phyloP scores from a whole-genome alignment of 2,113 vertebrate genomes.

The Taurulus bubalis region DNA sequence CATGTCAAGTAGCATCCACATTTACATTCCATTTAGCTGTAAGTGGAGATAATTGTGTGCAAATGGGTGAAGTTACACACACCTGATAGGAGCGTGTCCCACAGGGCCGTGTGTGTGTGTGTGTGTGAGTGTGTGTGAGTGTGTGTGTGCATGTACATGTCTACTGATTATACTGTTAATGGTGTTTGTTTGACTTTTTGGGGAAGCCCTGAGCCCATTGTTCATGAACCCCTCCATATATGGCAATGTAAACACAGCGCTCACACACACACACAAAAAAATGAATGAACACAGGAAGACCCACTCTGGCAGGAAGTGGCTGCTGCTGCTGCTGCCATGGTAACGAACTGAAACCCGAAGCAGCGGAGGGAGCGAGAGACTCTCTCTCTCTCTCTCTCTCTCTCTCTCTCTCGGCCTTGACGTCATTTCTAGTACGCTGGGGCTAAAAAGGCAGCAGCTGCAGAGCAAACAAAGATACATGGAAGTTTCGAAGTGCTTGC shows the following conservation, averaged over 20 bases:
- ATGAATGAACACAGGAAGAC: constrained; percentile 88
- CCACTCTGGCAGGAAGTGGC: constrained; percentile 85
- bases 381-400: constrained; percentile 60
- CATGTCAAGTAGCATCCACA: constrained; percentile 49
- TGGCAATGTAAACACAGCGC: constrained; percentile 82
- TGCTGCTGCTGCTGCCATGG: constrained; percentile 84
- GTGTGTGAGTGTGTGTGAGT: background rate
- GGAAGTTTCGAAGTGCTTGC: constrained; percentile 54
- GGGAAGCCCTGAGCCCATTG: constrained; percentile 78
- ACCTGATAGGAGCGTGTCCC: constrained; percentile 41
- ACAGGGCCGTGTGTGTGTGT: background rate
- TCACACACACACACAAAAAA: constrained; percentile 65
- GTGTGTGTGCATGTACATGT: constrained; percentile 12
- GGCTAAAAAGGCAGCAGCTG: constrained; percentile 69
- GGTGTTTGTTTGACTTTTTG: constrained; percentile 68
- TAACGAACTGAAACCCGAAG: constrained; percentile 84
- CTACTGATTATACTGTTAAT: constrained; percentile 40
- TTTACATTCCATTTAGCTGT: constrained; percentile 63
- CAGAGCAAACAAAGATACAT: constrained; percentile 67
- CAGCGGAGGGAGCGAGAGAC: constrained; percentile 62
- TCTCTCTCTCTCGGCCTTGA: constrained; percentile 74
- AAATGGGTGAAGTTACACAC: constrained; percentile 57
- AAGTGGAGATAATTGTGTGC: constrained; percentile 67
- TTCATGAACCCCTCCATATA: constrained; percentile 79
- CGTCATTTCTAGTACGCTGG: constrained; percentile 84